Conservation (phyloP, 2,888 invertebrate species). For the Sesamia inferens region DNA sequence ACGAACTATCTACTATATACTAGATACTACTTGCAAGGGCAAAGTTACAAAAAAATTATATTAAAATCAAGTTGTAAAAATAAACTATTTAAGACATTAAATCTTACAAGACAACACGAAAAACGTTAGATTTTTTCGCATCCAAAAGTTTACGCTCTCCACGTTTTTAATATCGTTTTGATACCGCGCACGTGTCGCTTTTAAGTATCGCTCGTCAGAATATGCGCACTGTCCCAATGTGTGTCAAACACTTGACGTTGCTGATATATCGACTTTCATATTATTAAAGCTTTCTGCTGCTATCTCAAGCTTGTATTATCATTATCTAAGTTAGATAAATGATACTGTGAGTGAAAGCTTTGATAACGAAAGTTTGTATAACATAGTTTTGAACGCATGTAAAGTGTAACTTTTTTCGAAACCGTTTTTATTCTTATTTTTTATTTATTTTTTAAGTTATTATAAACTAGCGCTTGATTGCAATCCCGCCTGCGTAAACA, state of each 20-base stretch:
- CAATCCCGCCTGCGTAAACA: too few species aligned
- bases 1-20: too few species aligned
- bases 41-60: too few species aligned
- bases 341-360: slow-evolving; percentile 82
- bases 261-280: slow-evolving; percentile 82
- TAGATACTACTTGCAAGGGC: too few species aligned
- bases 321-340: slow-evolving; percentile 85
- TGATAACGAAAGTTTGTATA: slow-evolving; percentile 76
- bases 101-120: not conserved
- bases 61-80: not conserved
- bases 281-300: slow-evolving; percentile 83
- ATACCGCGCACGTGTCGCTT: slow-evolving; percentile 44
- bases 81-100: not conserved
- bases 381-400: slow-evolving; percentile 54
- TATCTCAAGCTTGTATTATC: slow-evolving; percentile 87
- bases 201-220: slow-evolving; percentile 57
- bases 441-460: too few species aligned
- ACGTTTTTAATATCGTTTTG: slow-evolving; percentile 21
- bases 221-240: slow-evolving; percentile 71
- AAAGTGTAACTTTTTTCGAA: not conserved
- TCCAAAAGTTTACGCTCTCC: not conserved
- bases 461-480: too few species aligned
- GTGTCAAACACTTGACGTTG: slow-evolving; percentile 80
- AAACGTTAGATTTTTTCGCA: not conserved
- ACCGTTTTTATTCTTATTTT: not conserved